A percentile compares a stretch with the other conserved stretches of the same genome.
phyloP scores from a whole-genome alignment of 2,113 vertebrate genomes.

The Cyanoramphus novaezelandiae region DNA sequence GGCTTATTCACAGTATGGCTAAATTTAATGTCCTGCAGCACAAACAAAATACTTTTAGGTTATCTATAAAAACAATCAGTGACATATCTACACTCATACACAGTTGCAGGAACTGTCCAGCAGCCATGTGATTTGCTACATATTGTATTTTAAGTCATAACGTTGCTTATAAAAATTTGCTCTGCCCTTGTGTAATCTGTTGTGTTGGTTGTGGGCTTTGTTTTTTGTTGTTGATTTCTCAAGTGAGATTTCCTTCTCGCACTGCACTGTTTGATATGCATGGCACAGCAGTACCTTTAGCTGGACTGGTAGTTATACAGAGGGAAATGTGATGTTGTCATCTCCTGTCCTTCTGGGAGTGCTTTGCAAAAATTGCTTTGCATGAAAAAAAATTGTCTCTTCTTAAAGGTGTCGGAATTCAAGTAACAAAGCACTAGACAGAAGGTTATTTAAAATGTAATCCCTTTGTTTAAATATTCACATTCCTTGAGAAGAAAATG shows the following conservation, averaged over 20 bases:
- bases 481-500: slow-evolving; percentile 15
- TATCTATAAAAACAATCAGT: background rate
- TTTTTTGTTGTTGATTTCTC: slow-evolving; percentile 21
- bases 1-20: background rate
- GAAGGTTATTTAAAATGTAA: slow-evolving; percentile 52
- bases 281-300: background rate
- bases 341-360: slow-evolving; percentile 8
- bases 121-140: background rate
- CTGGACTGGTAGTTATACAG: background rate
- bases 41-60: background rate
- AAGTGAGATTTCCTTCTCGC: slow-evolving; percentile 13
- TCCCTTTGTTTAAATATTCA: slow-evolving; percentile 37
- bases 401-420: slow-evolving; percentile 32
- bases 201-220: background rate
- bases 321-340: background rate
- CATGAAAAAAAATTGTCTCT: background rate
- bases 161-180: background rate
- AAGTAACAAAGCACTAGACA: slow-evolving; percentile 14
- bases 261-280: slow-evolving; percentile 17
- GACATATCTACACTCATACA: background rate
- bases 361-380: slow-evolving; percentile 55
- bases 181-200: background rate
- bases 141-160: background rate
- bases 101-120: background rate
- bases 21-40: background rate